phyloP scores from a whole-genome alignment of 2,888 invertebrate species.

The Himalopsyche japonica region DNA sequence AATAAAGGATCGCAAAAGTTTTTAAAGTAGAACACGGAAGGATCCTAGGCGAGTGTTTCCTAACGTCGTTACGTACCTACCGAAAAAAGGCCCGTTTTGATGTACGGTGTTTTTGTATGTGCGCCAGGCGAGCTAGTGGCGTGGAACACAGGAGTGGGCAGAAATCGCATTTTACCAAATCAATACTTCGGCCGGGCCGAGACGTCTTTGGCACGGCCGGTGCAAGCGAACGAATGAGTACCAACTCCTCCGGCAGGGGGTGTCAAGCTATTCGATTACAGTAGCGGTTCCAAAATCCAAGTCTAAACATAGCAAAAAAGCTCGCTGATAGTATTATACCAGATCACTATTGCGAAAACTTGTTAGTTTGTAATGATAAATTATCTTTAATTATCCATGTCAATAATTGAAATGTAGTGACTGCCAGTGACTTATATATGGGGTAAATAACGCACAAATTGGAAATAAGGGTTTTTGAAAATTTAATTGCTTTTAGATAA shows the following conservation, averaged over 20 bases:
- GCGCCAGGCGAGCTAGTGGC: slow-evolving; percentile 37
- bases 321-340: too few species aligned
- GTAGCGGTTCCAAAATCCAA: too few species aligned
- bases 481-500: too few species aligned
- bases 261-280: not conserved
- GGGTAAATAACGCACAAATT: too few species aligned
- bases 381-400: too few species aligned
- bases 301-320: too few species aligned
- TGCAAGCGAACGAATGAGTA: not conserved
- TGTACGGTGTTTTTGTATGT: slow-evolving; percentile 44
- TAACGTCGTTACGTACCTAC: slow-evolving; percentile 29
- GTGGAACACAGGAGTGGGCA: slow-evolving; percentile 36
- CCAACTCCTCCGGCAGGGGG: not conserved
- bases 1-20: slow-evolving; percentile 39
- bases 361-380: too few species aligned
- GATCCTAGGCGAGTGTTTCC: slow-evolving; percentile 20
- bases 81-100: slow-evolving; percentile 30
- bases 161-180: slow-evolving; percentile 42
- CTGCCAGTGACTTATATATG: too few species aligned
- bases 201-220: slow-evolving; percentile 39
- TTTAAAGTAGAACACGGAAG: slow-evolving; percentile 32
- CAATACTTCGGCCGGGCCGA: slow-evolving; percentile 41
- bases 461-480: too few species aligned
- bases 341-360: too few species aligned
- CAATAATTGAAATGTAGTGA: too few species aligned